phyloP scores from a whole-genome alignment of 2,113 vertebrate species.

The Podiceps cristatus region DNA sequence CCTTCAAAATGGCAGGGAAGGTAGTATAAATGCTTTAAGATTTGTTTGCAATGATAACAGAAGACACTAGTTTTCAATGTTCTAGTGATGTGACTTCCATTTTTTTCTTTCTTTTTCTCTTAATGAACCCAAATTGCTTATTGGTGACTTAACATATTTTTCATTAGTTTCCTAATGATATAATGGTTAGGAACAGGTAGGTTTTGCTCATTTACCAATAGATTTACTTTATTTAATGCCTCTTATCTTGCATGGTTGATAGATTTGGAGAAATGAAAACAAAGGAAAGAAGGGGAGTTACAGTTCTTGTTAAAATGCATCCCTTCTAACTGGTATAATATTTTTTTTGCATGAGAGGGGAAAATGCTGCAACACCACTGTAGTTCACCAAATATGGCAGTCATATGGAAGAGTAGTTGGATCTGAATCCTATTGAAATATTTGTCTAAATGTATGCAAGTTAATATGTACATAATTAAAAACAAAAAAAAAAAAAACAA shows the following conservation, averaged over 20 bases:
- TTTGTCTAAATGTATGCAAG: not conserved
- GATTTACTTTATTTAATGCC: not conserved
- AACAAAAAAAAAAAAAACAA: too few relatives aligned
- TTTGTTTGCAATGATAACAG: not conserved
- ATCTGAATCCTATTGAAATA: not conserved
- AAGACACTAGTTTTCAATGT: not conserved
- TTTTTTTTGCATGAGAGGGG: not conserved
- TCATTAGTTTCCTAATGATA: not conserved
- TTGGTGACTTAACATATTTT: not conserved
- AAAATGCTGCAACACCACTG: not conserved
- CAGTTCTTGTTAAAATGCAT: not conserved
- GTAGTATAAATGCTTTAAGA: not conserved
- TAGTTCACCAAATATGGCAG: not conserved
- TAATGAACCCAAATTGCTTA: not conserved
- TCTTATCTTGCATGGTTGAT: not conserved
- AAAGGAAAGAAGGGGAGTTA: not conserved
- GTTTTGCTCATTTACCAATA: not conserved
- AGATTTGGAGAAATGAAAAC: not conserved
- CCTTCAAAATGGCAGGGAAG: not conserved
- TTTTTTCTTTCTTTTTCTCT: not conserved
- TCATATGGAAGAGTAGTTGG: not conserved
- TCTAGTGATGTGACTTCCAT: not conserved
- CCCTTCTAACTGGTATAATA: not conserved
- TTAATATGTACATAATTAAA: too few relatives aligned
- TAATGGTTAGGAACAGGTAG: not conserved